A percentile compares a stretch with the other conserved stretches of the same genome.
phyloP scores from a whole-genome alignment of 2,888 invertebrate species.

The Electrophaes corylata region DNA sequence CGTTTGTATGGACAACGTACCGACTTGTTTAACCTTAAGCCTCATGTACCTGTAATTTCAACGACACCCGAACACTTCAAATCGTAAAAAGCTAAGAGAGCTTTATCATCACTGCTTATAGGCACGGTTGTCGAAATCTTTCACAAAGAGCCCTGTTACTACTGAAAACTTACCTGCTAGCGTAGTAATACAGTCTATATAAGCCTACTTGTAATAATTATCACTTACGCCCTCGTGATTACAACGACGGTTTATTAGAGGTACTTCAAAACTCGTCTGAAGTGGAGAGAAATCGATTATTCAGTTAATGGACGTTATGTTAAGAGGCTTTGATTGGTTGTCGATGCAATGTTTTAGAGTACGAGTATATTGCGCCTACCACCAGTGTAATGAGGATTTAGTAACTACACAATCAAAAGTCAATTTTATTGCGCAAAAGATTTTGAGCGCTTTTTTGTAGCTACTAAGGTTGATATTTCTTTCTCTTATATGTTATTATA shows the following conservation, averaged over 20 bases:
- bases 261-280: constrained; percentile 10
- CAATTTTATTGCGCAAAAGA: not conserved
- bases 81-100: too few relatives aligned
- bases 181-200: not conserved
- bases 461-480: too few relatives aligned
- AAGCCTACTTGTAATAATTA: not conserved
- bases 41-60: too few relatives aligned
- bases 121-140: too few relatives aligned
- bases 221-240: constrained; percentile 8
- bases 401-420: not conserved
- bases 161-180: too few relatives aligned
- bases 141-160: too few relatives aligned
- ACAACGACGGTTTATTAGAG: constrained; percentile 11
- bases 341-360: not conserved
- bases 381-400: not conserved
- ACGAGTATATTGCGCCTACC: not conserved
- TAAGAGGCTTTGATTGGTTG: constrained; percentile 15
- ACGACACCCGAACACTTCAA: too few relatives aligned
- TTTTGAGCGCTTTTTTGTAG: too few relatives aligned
- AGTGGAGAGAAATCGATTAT: constrained; percentile 15
- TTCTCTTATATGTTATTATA: too few relatives aligned
- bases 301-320: constrained; percentile 18
- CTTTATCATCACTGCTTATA: too few relatives aligned
- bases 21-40: too few relatives aligned
- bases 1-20: too few relatives aligned